A percentile compares a stretch with the other conserved stretches of the same genome.
Evolutionary conservation across 2,113 vertebrate genomes (phyloP).

Genomic region (Prolemur simus): DNA sequence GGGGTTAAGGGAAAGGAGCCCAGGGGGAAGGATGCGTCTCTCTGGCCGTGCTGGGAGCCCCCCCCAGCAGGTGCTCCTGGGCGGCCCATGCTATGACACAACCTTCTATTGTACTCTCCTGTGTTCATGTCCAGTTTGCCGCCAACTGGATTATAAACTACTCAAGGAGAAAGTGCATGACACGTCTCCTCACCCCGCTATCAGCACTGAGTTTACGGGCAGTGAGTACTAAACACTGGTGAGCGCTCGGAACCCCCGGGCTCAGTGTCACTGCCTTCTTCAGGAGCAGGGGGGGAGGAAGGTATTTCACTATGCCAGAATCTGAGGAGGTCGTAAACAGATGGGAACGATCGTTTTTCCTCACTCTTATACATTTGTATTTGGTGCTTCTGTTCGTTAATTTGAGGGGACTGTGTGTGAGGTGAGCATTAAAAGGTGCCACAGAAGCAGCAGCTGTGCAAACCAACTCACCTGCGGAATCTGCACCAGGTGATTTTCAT

Average conservation of each 20-base stretch:
- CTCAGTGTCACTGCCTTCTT: neutral
- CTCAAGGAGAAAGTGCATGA: neutral
- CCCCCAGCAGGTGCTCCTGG: neutral
- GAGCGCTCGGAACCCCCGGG: neutral
- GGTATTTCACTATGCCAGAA: neutral
- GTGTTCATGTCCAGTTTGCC: neutral
- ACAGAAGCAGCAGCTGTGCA: slow-evolving; percentile 45
- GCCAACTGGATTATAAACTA: neutral
- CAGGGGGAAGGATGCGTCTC: neutral
- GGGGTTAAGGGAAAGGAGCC: neutral
- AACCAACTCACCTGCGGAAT: neutral
- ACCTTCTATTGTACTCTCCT: neutral
- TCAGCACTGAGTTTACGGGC: neutral
- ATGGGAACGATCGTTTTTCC: neutral
- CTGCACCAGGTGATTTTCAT: neutral
- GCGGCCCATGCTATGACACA: accelerated
- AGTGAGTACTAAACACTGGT: neutral
- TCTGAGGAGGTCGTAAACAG: neutral
- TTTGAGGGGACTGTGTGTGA: neutral
- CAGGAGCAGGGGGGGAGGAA: neutral
- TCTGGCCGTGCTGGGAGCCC: neutral
- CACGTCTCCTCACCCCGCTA: neutral
- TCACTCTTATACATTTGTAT: neutral
- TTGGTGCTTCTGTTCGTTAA: neutral
- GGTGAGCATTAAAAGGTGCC: neutral